Base-by-base conservation (phyloP, 2,888 invertebrate species). In the Cheilosia vernalis region DNA sequence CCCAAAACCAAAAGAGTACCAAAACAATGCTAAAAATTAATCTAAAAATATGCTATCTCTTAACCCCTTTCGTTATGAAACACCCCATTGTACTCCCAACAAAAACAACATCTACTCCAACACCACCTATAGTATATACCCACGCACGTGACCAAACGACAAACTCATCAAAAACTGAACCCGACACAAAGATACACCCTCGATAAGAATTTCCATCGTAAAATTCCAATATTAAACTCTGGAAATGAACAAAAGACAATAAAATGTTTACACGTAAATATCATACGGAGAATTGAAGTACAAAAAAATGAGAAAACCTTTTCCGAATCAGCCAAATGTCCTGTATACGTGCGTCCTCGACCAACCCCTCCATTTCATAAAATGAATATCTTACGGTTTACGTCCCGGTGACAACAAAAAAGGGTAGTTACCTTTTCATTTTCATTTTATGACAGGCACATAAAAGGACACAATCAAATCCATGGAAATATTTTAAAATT, bases 381-480 rank as follows among this genome's bases (percentile, higher is more conserved):
- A 84, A 74, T 30, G 53, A 21, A 79, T 55, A 69, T 63, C 63
- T 56, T 73, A 64, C 55, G 61, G 66, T 66, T 61, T 5, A 66
- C 10, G 61, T 63, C 44, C 53, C 27, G 63, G 80, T 70, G 84
- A 73, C 67, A 64, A 73, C 37, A 83, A 61, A 74, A 67, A 64
- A 78, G 67, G 74, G 64, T 66, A 69, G 74, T 76, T 80, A 84
- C 84, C 79, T 84, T 83, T 79, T 64, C 79, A 69, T 84, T 79
- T 70, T 84, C 84, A 42, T 80, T 84, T 84, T 84, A 84, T 84
- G 84, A 56, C 70, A 60, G 15, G 70, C 70, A 70, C 80, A 84
- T 84, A 84, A 84, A 84, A 70, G 84, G 84, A 84, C 74, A 84
- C 80, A 84, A 84, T 84, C 80, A 84, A 80, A 84, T 76, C 74